Conservation (phyloP, 2,888 invertebrate genomes). For the Spialia ferax region DNA sequence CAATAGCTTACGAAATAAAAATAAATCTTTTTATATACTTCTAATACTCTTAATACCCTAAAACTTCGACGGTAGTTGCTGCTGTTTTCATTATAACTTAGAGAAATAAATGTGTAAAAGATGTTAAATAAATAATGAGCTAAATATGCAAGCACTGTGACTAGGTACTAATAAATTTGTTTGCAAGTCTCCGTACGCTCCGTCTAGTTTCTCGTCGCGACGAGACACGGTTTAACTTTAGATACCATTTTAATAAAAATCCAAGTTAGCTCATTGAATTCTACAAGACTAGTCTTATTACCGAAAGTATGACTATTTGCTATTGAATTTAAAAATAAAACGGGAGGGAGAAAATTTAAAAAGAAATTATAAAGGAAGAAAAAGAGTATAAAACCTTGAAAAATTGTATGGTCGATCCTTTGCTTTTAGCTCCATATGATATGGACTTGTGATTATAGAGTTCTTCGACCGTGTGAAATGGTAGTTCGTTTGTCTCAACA, state of each 20-base stretch:
- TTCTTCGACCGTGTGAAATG: slow-evolving; percentile 93
- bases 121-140: slow-evolving; percentile 13
- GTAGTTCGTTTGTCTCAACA: slow-evolving; percentile 90
- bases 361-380: slow-evolving; percentile 43
- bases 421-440: slow-evolving; percentile 92
- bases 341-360: not conserved
- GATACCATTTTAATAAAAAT: slow-evolving; percentile 35
- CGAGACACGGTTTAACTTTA: slow-evolving; percentile 30
- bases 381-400: slow-evolving; percentile 89
- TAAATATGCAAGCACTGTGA: slow-evolving; percentile 4
- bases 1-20: no score
- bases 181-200: slow-evolving; percentile 19
- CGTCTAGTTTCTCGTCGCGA: slow-evolving; percentile 21
- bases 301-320: slow-evolving; percentile 17
- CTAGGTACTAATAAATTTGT: slow-evolving; percentile 36
- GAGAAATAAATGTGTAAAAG: not conserved
- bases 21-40: no score
- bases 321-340: slow-evolving; percentile 17
- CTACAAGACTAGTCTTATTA: slow-evolving; percentile 26
- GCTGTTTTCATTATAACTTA: no score
- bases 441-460: slow-evolving; percentile 93
- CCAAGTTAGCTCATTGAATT: slow-evolving; percentile 33
- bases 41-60: no score
- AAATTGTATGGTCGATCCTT: slow-evolving; percentile 94
- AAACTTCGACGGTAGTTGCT: no score